Base-by-base conservation (phyloP, 1,140 invertebrate species). In the Tigriopus japonicus region DNA sequence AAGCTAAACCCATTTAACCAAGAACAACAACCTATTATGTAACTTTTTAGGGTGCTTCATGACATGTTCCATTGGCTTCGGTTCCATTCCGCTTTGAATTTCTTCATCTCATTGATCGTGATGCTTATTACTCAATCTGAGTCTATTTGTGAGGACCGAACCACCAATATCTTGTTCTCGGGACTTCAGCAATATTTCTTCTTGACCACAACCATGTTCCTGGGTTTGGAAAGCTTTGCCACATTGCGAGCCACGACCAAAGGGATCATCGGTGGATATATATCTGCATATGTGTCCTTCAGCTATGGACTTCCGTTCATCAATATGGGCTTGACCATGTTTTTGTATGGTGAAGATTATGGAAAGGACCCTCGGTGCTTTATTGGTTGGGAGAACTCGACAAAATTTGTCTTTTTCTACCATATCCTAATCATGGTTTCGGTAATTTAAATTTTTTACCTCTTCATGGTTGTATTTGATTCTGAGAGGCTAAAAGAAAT, bases 11-110 rank as follows among this genome's bases (percentile, higher is more conserved):
- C 35, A 23, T 35, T 35, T 35, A 35, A 5, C 9, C 28, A 35
- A 35, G 28, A 35, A 5, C 28, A 3, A 35, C n/a, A n/a, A n/a
- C n/a, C n/a, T 35, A 5, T 35, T 9, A 35, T 5, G 28, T 35
- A 35, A 35, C 28, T 5, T 35, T 35, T 35, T 9, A 35, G 28
- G 28, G 3, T 35, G 28, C 28, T 35, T 35, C 42, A 41, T 24
- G 56, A 58, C 28, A 58, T 58, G 56, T 58, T 58, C 56, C 56
- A 58, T 17, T 40, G 51, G n/a, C 13, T 58, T 7, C 23, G 56
- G 15, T 42, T 58, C n/a, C 28, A 58, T 41, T 40, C 24, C 17
- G 56, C 23, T 2, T 35, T 58, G 17, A 40, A 41, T 23, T 58
- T 5, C 21, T 23, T 58, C 23, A 17, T 58, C n/a, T 24, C 56